A percentile compares a stretch with the other conserved stretches of the same genome.
phyloP scores from a whole-genome alignment of 2,888 invertebrate species.

The Hypomecis punctinalis region DNA sequence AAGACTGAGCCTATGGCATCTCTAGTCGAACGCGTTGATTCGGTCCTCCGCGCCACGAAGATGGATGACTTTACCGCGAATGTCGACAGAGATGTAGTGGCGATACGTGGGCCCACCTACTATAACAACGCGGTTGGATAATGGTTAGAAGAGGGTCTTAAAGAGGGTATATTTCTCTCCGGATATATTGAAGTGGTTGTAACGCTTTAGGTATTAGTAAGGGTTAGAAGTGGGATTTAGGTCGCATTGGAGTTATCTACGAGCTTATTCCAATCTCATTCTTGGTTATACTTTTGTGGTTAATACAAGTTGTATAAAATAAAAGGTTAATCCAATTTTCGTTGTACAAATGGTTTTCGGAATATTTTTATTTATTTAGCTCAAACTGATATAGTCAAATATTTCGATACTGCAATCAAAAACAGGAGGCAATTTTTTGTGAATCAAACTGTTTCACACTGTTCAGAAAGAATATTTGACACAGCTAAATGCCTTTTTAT shows the following conservation, averaged over 20 bases:
- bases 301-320: no score
- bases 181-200: slow-evolving; percentile 5
- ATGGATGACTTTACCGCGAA: slow-evolving; percentile 59
- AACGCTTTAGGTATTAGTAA: background rate
- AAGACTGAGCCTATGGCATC: background rate
- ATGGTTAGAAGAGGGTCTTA: slow-evolving; percentile 14
- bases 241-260: background rate
- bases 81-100: slow-evolving; percentile 58
- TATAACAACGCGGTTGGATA: slow-evolving; percentile 43
- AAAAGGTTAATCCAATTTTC: no score
- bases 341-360: no score
- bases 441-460: no score
- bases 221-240: background rate
- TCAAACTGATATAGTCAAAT: no score
- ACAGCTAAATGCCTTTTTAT: no score
- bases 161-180: slow-evolving; percentile 7
- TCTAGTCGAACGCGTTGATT: slow-evolving; percentile 58
- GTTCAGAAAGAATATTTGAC: no score
- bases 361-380: no score
- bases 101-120: slow-evolving; percentile 47
- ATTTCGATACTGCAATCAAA: no score
- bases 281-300: no score
- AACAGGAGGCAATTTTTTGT: no score
- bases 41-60: slow-evolving; percentile 50
- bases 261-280: no score